Percentiles rank a stretch among this genome's conserved stretches.
Conservation (phyloP, 2,797 vertebrate genomes). For the Syngnathus acus region DNA sequence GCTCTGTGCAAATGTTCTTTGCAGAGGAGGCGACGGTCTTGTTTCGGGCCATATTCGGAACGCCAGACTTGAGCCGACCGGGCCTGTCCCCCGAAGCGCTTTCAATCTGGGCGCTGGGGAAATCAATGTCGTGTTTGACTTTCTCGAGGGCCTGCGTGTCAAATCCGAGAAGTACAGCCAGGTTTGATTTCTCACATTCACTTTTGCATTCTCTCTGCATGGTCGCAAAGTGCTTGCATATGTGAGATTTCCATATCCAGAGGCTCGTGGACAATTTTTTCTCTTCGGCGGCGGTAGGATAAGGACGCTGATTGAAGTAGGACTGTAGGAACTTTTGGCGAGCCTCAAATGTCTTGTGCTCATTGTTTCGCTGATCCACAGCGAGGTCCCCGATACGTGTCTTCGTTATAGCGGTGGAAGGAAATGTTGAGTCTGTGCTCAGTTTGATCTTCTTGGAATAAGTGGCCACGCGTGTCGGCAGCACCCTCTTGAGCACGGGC, state of each 20-base stretch:
- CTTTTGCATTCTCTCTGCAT: slow-evolving; percentile 80
- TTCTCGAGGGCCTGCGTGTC: slow-evolving; percentile 89
- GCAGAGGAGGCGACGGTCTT: background rate
- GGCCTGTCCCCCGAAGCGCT: slow-evolving; percentile 69
- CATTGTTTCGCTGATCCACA: slow-evolving; percentile 87
- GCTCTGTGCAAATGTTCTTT: slow-evolving; percentile 53
- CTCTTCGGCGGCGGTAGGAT: slow-evolving; percentile 82
- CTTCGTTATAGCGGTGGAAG: slow-evolving; percentile 71
- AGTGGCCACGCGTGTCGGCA: slow-evolving; percentile 69
- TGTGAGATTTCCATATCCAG: slow-evolving; percentile 96
- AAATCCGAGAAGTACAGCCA: slow-evolving; percentile 85
- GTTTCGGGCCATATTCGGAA: slow-evolving; percentile 63
- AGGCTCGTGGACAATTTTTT: slow-evolving; percentile 88
- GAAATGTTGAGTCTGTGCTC: slow-evolving; percentile 56
- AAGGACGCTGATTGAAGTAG: slow-evolving; percentile 91
- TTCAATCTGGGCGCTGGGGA: slow-evolving; percentile 70
- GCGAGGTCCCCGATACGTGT: slow-evolving; percentile 79
- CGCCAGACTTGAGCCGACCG: slow-evolving; percentile 36
- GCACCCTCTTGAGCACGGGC: slow-evolving; percentile 81
- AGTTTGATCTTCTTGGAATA: slow-evolving; percentile 81
- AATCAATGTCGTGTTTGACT: slow-evolving; percentile 84
- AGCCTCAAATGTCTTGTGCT: slow-evolving; percentile 89
- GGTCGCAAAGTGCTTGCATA: slow-evolving; percentile 85
- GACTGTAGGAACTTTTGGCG: slow-evolving; percentile 90
- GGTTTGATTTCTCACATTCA: slow-evolving; percentile 77